phyloP scores from a whole-genome alignment of 2,888 invertebrate genomes.

The Cryptus viduatorius region DNA sequence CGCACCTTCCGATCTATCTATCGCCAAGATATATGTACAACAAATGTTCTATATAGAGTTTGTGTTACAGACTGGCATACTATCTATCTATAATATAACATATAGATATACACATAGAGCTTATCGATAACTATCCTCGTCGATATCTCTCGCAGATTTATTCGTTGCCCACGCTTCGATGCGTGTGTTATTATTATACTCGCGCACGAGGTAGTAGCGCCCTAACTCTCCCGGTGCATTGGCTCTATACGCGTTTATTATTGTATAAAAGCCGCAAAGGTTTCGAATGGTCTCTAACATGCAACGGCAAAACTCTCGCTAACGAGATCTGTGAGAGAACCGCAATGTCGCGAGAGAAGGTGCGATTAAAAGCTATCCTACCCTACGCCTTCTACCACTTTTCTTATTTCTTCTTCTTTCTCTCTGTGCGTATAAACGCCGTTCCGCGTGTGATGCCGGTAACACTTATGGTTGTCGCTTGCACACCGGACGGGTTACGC shows the following conservation, averaged over 20 bases:
- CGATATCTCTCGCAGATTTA: conserved; percentile 47
- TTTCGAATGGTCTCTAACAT: conserved; percentile 44
- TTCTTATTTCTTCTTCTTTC: background rate
- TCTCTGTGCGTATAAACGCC: background rate
- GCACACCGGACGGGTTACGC: conserved; percentile 28
- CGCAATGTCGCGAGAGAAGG: conserved; percentile 25
- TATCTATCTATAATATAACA: conserved; percentile 30
- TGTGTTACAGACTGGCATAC: conserved; percentile 1
- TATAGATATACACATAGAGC: background rate
- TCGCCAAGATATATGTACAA: conserved; percentile 22
- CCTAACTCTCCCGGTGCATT: conserved; percentile 22
- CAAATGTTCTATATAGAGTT: conserved; percentile 6
- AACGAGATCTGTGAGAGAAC: conserved; percentile 63
- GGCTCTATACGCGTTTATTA: background rate
- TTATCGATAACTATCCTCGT: conserved; percentile 34
- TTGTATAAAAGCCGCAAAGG: background rate
- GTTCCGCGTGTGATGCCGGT: background rate
- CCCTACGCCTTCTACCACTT: background rate
- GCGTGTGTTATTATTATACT: conserved; percentile 45
- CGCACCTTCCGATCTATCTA: conserved; percentile 58
- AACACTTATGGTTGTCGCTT: background rate
- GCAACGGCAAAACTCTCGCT: conserved; percentile 49
- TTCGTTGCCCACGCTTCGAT: conserved; percentile 50
- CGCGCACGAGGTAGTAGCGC: conserved; percentile 37
- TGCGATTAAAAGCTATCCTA: conserved; percentile 18